Percentiles rank a stretch among this genome's conserved stretches.
phyloP scores from a whole-genome alignment of 30 jellyfish, hydroid and myxozoan species.

The Rhopilema esculentum region DNA sequence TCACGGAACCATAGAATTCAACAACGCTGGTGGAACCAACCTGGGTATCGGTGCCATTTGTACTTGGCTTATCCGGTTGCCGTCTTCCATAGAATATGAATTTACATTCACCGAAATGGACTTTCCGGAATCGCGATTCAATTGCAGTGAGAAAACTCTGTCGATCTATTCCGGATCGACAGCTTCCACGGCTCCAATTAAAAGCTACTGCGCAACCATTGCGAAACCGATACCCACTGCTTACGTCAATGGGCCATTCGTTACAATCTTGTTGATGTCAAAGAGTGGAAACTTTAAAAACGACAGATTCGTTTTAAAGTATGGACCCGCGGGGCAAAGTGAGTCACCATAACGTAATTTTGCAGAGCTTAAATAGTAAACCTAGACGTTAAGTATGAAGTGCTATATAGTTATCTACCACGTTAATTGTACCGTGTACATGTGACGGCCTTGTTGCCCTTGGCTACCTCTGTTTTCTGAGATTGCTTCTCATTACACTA shows the following conservation, averaged over 20 bases:
- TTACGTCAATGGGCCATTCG: conserved; percentile 15
- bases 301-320: conserved; percentile 3
- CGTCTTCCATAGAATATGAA: not conserved
- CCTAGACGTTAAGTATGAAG: too few species aligned
- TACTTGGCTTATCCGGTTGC: conserved; percentile 12
- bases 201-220: not conserved
- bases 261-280: not conserved
- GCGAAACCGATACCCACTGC: conserved; percentile 11
- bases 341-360: not conserved
- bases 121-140: not conserved
- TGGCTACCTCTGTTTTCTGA: too few species aligned
- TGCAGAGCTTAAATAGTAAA: too few species aligned
- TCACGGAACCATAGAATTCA: conserved; percentile 6
- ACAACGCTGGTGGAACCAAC: not conserved
- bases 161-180: conserved; percentile 17
- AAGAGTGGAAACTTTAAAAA: not conserved
- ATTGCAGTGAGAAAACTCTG: not conserved
- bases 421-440: too few species aligned
- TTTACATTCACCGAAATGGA: not conserved
- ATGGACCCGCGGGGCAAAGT: not conserved
- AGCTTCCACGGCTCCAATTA: conserved; percentile 8
- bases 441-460: too few species aligned
- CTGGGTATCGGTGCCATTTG: not conserved
- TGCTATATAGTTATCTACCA: too few species aligned
- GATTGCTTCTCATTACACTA: too few species aligned